Evolutionary conservation across 1,140 invertebrate genomes (phyloP), one percentile per base, ranked within the genome.

Genomic region (Chrysomallon squamiferum): DNA sequence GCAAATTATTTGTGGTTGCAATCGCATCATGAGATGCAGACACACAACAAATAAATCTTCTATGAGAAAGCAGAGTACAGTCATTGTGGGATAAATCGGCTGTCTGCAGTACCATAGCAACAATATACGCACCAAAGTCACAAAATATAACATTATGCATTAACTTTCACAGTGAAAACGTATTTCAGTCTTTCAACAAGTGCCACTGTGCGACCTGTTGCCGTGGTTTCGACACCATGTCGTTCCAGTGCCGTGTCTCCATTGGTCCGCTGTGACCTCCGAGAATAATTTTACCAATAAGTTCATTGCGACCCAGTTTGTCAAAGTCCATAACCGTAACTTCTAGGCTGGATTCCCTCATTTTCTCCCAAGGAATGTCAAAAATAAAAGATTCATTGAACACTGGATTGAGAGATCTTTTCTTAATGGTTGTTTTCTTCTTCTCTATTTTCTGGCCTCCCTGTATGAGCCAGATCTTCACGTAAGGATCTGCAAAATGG

Each of bases 281-380:
- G 49, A 95, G 91, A 9, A 91, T 90, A 13, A 92, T 90, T 82
- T 92, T 93, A n/a, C 94, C 93, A 85, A 95, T 93, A 65, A 95
- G 86, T 81, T 95, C 94, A 80, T 96, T 95, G 15, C 92, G 89
- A 13, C 93, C 93, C 64, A 95, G 92, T 81, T 93, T 93, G 86
- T 95, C 94, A 81, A 95, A 95, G 86, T 96, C 94, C 81, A 95
- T 93, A 57, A 95, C 93, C 87, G 94, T 94, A 52, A 95, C 88
- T 52, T 95, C 88, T 6, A 96, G 87, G 60, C 90, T 91, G 62
- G 94, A 92, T 72, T 95, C 93, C 68, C 93, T 90, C 30, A 95
- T 90, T 76, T 93, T 92, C 43, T 91, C 89, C 70, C 84, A 79
- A 2, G 88, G 87, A 27, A 90, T 86, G 65, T 89, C 88, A 74